These are phyloP conservation scores for Micromesistius poutassou DNA, from an alignment of 2,797 vertebrate species.

Conservation along the genomic window DNA sequence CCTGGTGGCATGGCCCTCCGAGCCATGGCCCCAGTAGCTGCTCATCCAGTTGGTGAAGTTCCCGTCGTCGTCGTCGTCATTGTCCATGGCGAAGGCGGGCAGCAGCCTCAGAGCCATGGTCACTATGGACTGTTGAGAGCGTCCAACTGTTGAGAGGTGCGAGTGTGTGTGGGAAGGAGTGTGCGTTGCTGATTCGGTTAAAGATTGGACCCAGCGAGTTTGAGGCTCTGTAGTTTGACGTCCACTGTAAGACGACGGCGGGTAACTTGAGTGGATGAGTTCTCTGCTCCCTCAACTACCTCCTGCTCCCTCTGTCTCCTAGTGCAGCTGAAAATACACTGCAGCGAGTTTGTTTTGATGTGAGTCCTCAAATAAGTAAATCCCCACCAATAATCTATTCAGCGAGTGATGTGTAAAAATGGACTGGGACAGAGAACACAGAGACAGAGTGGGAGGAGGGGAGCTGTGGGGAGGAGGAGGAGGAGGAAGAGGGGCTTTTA, in stretches of 20 bases:
- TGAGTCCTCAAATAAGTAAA: constrained; percentile 75
- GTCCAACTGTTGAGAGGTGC: background rate
- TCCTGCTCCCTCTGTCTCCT: constrained; percentile 45
- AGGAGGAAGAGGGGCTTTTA: constrained; percentile 64
- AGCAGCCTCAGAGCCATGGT: constrained; percentile 71
- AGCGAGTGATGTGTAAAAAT: constrained; percentile 45
- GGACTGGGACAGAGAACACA: constrained; percentile 27
- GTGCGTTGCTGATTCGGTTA: background rate
- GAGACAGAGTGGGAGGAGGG: constrained; percentile 29
- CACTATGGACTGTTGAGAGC: background rate
- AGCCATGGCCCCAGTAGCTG: constrained; percentile 91
- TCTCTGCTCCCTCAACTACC: background rate
- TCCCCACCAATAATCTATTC: constrained; percentile 74
- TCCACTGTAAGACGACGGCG: background rate
- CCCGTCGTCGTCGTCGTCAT: constrained; percentile 90
- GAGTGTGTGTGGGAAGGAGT: constrained; percentile 1
- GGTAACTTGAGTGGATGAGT: background rate
- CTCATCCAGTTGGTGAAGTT: constrained; percentile 99
- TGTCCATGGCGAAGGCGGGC: constrained; percentile 78
- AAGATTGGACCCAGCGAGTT: background rate
- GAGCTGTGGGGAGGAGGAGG: constrained; percentile 31
- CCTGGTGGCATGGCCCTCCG: constrained; percentile 52
- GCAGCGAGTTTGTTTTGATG: constrained; percentile 46
- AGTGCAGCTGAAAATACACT: constrained; percentile 56
- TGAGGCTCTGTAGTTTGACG: background rate